Conservation (phyloP, 2,888 invertebrate species). For the Fragum fragum region DNA sequence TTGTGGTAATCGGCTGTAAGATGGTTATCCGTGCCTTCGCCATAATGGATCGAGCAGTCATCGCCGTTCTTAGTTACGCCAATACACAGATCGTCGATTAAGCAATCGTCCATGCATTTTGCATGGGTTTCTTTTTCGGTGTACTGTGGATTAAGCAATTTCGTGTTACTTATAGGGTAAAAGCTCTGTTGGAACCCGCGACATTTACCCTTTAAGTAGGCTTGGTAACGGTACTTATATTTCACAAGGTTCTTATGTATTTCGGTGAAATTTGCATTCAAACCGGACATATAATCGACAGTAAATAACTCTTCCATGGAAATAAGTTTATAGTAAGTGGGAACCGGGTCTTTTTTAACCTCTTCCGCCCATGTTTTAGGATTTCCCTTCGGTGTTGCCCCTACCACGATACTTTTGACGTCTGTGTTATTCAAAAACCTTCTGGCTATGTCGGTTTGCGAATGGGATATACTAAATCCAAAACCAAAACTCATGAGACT, state of each 20-base stretch:
- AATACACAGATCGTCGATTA: not conserved
- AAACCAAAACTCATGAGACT: conserved; percentile 26
- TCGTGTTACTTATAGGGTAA: not conserved
- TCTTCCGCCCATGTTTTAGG: conserved; percentile 50
- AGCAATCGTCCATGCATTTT: conserved; percentile 23
- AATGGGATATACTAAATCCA: conserved; percentile 30
- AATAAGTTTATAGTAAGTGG: conserved; percentile 34
- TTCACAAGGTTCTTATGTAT: conserved; percentile 34
- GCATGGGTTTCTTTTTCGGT: not conserved
- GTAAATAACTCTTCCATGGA: conserved; percentile 51
- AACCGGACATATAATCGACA: conserved; percentile 32
- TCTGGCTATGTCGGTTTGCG: conserved; percentile 25
- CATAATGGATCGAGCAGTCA: not conserved
- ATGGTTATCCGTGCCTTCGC: not conserved
- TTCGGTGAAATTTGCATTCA: conserved; percentile 25
- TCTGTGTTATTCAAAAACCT: conserved; percentile 36
- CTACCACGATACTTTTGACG: conserved; percentile 42
- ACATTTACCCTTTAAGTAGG: conserved; percentile 14
- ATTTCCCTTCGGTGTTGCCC: conserved; percentile 55
- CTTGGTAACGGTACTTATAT: conserved; percentile 30
- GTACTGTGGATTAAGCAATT: not conserved
- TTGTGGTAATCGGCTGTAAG: not conserved
- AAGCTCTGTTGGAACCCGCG: conserved; percentile 8
- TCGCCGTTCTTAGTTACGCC: not conserved
- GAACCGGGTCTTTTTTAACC: conserved; percentile 51